These are phyloP conservation scores for Atrichornis clamosus DNA, from an alignment of 2,113 vertebrate species.

Conservation along the genomic window DNA sequence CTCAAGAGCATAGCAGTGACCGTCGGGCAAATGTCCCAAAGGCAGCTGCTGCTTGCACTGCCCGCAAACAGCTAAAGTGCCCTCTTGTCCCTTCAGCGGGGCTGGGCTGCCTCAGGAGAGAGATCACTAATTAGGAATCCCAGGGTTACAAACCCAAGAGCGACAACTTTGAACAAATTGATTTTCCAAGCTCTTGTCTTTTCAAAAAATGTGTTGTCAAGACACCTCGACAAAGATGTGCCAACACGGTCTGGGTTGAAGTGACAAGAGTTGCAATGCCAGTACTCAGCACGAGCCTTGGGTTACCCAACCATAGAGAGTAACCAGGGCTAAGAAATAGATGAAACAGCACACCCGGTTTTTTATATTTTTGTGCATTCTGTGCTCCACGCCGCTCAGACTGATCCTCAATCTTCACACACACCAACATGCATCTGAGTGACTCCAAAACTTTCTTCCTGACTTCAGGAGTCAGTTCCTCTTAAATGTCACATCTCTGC, in stretches of 20 bases:
- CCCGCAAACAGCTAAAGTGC: background rate
- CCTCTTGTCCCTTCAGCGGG: background rate
- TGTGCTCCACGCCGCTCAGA: background rate
- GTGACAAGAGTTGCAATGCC: background rate
- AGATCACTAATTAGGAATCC: background rate
- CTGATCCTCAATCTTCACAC: background rate
- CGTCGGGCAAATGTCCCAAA: rapidly evolving
- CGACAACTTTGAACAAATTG: background rate
- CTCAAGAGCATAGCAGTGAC: background rate
- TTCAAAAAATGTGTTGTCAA: background rate
- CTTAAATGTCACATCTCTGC: background rate
- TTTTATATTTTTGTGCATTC: background rate
- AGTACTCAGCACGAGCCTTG: rapidly evolving
- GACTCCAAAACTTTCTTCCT: background rate
- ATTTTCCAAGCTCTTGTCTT: background rate
- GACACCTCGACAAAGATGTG: background rate
- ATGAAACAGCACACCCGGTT: rapidly evolving
- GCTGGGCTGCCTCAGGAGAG: background rate
- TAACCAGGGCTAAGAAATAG: background rate
- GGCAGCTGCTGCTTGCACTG: background rate
- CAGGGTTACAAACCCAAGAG: background rate
- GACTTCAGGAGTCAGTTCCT: background rate
- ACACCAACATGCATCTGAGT: rapidly evolving
- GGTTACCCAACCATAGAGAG: background rate
- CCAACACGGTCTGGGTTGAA: rapidly evolving